Evolutionary conservation across 2,797 vertebrate species (phyloP).

Genomic region (Diplodus sargus): DNA sequence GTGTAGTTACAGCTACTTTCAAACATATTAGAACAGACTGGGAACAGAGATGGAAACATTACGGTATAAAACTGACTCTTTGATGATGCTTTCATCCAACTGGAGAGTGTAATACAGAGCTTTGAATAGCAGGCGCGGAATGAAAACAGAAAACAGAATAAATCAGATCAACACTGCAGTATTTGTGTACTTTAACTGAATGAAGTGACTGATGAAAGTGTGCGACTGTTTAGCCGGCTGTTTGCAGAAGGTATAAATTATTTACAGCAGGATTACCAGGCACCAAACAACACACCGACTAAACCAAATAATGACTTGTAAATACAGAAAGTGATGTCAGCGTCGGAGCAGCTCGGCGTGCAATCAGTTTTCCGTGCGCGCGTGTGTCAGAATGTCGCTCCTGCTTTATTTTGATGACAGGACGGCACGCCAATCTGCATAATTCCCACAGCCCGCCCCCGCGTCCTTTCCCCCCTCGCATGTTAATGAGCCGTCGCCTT

Average conservation of each 20-base stretch:
- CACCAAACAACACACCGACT: not conserved
- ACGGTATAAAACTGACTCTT: not conserved
- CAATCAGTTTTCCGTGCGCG: constrained; percentile 20
- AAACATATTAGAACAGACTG: not conserved
- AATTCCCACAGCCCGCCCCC: constrained; percentile 47
- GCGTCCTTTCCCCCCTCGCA: constrained; percentile 32
- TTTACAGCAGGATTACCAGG: not conserved
- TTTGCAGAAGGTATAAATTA: not conserved
- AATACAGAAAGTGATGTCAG: not conserved
- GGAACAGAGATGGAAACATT: not conserved
- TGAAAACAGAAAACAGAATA: not conserved
- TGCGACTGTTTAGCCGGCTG: not conserved
- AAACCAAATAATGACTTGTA: not conserved
- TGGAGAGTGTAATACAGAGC: not conserved
- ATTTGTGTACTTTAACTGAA: no score
- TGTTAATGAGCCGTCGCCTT: constrained; percentile 73
- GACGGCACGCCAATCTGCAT: constrained; percentile 63
- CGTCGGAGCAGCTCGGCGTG: not conserved
- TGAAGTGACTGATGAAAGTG: not conserved
- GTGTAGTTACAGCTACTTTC: not conserved
- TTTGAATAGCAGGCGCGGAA: not conserved
- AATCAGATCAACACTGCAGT: not conserved
- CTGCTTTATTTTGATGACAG: constrained; percentile 52
- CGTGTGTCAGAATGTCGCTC: constrained; percentile 41
- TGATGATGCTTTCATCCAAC: not conserved